These are phyloP conservation scores for Drosophila monieri DNA, from an alignment of 2,888 invertebrate genomes.

Conservation along the genomic window DNA sequence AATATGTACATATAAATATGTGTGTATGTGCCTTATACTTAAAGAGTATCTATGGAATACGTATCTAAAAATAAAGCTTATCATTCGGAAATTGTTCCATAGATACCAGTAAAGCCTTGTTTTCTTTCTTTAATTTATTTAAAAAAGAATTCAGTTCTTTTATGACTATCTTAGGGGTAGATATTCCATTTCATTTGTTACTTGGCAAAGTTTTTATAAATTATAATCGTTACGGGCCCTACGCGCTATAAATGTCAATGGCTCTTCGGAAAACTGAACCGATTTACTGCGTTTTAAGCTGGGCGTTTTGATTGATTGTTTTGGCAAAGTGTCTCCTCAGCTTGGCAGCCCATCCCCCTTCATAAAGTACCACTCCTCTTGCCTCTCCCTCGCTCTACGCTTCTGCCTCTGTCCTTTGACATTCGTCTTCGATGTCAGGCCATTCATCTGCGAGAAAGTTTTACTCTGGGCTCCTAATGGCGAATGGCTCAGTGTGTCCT, in stretches of 20 bases:
- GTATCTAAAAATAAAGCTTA: background rate
- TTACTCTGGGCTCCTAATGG: constrained; percentile 18
- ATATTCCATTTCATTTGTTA: background rate
- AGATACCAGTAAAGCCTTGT: background rate
- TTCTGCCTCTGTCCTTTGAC: background rate
- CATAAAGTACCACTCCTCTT: background rate
- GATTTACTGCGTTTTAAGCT: constrained; percentile 34
- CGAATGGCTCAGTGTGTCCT: constrained; percentile 31
- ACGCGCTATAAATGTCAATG: constrained; percentile 31
- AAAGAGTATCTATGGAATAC: background rate
- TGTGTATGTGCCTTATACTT: background rate
- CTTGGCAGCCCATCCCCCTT: background rate
- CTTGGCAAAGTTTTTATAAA: background rate
- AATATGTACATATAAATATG: background rate
- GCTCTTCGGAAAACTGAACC: constrained; percentile 49
- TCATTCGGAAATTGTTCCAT: no score
- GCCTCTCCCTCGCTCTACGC: background rate
- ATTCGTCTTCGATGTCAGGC: constrained; percentile 36
- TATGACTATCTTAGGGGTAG: background rate
- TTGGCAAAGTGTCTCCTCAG: constrained; percentile 38
- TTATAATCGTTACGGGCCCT: background rate
- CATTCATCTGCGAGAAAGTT: constrained; percentile 40
- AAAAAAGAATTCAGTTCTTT: background rate
- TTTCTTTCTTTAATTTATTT: background rate
- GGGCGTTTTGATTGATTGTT: constrained; percentile 57